Evolutionary conservation across 2,797 vertebrate species (phyloP), one percentile per base, ranked within the genome.

Genomic region (Platalea minor): DNA sequence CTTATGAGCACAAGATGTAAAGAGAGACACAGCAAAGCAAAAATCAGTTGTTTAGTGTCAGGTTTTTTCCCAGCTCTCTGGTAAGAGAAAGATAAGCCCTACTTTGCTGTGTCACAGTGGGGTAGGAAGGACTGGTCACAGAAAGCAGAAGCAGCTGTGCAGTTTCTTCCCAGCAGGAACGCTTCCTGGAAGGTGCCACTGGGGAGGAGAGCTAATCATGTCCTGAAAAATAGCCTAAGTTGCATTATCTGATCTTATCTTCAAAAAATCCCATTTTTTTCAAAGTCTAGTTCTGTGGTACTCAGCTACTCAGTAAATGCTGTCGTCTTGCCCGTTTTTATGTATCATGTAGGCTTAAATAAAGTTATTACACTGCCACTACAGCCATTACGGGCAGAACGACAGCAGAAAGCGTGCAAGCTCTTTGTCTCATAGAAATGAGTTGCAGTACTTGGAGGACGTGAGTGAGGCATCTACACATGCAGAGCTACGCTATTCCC

Each of bases 391-490:
- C 14, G 26, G 46, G 31, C 1, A 5, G 45, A 29, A 16, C 0
- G 2, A 10, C 37, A 60, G 69, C 41, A 91, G 46, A 13, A 89
- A 39, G 13, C 1, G 0, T 7, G 33, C 5, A 23, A 59, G 31
- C 16, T 23, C 25, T 70, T 13, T 60, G 11, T 11, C 59, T 39
- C 21, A 0, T 1, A 28, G 12, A 46, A 54, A 18, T n/a, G 17
- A 23, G 41, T 6, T 37, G 20, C 19, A 18, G 2, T 12, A 9
- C 7, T 23, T 43, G 29, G n/a, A 63, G 37, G 45, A 8, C 0
- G 2, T 0, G 14, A 59, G 4, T 5, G 33, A 50, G 28, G 26
- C 35, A 73, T 19, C 54, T 45, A 11, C 23, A 4, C 7, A 0
- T 14, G 35, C 10, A 39, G 35, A 64, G 45, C 43, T 35, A 8